phyloP scores from a whole-genome alignment of 2,797 vertebrate species.

The Paguma larvata region DNA sequence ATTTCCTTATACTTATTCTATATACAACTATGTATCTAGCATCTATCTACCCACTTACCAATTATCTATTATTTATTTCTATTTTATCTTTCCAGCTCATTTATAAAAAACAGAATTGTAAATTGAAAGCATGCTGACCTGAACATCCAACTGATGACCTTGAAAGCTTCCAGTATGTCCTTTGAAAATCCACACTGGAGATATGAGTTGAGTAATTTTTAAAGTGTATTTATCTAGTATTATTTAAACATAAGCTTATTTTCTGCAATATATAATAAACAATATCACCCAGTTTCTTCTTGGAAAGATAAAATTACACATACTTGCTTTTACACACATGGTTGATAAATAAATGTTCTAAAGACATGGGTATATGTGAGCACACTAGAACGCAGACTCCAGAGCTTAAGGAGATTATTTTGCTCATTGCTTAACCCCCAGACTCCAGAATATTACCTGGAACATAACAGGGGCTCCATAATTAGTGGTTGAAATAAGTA shows the following conservation, averaged over 20 bases:
- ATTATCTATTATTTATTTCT: neutral
- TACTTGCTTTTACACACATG: neutral
- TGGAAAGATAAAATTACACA: neutral
- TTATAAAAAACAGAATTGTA: neutral
- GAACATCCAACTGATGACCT: neutral
- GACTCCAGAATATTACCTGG: neutral
- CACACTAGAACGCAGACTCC: neutral
- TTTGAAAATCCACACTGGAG: neutral
- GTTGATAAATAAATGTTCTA: neutral
- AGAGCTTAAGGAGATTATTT: neutral
- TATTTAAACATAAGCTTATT: neutral
- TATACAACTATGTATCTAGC: neutral
- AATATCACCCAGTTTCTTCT: neutral
- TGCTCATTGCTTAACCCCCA: neutral
- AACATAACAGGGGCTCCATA: neutral
- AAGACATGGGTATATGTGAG: neutral
- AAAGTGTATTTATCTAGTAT: neutral
- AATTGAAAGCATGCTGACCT: neutral
- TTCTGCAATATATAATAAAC: neutral
- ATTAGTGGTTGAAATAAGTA: neutral
- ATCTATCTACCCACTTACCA: neutral
- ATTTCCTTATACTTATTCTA: neutral
- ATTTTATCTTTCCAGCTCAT: neutral
- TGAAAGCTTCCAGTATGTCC: neutral
- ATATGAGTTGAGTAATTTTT: neutral